phyloP scores from a whole-genome alignment of 1,140 invertebrate species.

The Lanistes nyassanus region DNA sequence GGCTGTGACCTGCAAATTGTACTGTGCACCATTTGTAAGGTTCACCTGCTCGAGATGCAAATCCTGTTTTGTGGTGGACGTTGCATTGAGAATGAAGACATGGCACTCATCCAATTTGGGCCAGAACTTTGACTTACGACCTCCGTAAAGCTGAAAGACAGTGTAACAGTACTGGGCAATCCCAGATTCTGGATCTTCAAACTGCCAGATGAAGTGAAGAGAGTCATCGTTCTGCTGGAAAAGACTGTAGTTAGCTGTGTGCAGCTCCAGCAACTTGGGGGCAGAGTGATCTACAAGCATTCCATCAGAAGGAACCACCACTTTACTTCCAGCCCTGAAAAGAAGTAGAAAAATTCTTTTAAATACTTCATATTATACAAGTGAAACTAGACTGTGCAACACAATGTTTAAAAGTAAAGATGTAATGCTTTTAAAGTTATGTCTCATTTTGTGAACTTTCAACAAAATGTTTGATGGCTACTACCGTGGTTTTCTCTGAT shows the following conservation, averaged over 20 bases:
- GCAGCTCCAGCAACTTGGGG: slow-evolving; percentile 27
- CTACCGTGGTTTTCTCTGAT: too few relatives aligned
- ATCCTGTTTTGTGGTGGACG: not conserved
- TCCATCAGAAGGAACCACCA: slow-evolving; percentile 28
- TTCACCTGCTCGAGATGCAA: slow-evolving; percentile 17
- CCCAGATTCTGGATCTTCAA: slow-evolving; percentile 38
- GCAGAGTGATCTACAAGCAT: slow-evolving; percentile 40
- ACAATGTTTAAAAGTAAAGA: too few relatives aligned
- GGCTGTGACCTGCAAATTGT: slow-evolving; percentile 33
- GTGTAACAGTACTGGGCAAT: slow-evolving; percentile 36
- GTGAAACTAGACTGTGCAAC: not conserved
- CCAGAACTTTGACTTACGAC: slow-evolving; percentile 28
- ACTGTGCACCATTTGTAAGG: slow-evolving; percentile 32
- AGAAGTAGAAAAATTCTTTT: not conserved
- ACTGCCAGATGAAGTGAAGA: slow-evolving; percentile 33
- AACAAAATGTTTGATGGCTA: too few relatives aligned
- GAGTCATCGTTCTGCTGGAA: slow-evolving; percentile 25
- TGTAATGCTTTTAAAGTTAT: too few relatives aligned
- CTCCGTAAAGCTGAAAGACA: slow-evolving; percentile 28
- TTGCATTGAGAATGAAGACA: not conserved
- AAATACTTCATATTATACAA: not conserved
- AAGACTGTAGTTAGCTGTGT: slow-evolving; percentile 15
- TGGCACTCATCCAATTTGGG: slow-evolving; percentile 17
- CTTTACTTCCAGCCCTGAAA: slow-evolving; percentile 28
- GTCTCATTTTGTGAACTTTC: too few relatives aligned